phyloP scores from a whole-genome alignment of 2,113 vertebrate genomes.

The Platanista minor region DNA sequence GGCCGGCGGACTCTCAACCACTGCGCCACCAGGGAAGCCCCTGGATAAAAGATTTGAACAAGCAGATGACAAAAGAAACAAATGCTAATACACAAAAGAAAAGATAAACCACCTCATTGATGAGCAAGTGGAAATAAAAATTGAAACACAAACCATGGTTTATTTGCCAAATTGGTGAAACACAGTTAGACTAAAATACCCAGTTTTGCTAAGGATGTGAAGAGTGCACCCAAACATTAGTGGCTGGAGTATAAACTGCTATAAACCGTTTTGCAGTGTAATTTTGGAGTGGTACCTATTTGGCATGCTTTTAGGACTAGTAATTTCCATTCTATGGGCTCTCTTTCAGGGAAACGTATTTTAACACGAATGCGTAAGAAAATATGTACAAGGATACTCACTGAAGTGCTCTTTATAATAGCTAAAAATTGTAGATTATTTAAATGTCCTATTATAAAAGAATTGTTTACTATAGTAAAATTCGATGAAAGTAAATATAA shows the following conservation, averaged over 20 bases:
- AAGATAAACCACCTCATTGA: neutral
- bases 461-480: neutral
- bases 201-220: neutral
- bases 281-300: neutral
- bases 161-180: neutral
- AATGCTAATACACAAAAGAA: neutral
- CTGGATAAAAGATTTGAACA: neutral
- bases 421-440: neutral
- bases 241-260: neutral
- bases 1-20: too few species aligned
- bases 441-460: neutral
- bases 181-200: neutral
- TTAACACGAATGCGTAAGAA: neutral
- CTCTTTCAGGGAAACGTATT: neutral
- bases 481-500: neutral
- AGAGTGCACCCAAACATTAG: neutral
- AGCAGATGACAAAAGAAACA: conserved; percentile 2
- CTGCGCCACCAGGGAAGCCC: too few species aligned
- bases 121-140: neutral
- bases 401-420: neutral
- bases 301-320: neutral
- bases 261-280: neutral
- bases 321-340: neutral
- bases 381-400: neutral
- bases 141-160: neutral